Evolutionary conservation across 2,113 vertebrate genomes (phyloP).

Genomic region (Chelonoidis abingdonii): DNA sequence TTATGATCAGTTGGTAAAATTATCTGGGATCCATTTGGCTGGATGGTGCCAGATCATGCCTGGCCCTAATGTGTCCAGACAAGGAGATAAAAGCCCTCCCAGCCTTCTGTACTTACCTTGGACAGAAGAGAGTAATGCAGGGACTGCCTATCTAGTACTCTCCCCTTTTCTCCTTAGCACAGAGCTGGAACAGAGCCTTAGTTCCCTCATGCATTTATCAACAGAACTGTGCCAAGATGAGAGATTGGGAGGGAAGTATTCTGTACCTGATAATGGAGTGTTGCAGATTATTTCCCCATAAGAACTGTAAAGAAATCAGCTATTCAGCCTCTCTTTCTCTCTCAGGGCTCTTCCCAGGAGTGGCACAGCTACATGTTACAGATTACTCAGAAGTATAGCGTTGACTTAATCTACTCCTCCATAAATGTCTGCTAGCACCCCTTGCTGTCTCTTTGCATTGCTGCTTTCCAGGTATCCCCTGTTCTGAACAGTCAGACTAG

Average conservation of each 20-base stretch:
- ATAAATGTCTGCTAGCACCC: conserved; percentile 35
- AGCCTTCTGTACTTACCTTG: not conserved
- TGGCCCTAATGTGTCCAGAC: accelerated
- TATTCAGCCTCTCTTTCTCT: not conserved
- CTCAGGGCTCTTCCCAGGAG: not conserved
- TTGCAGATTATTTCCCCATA: not conserved
- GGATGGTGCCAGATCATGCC: accelerated
- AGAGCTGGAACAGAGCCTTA: accelerated
- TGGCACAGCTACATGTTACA: not conserved
- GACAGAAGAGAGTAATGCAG: accelerated
- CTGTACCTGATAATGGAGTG: not conserved
- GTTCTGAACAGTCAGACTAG: not conserved
- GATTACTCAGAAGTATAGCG: not conserved
- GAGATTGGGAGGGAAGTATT: not conserved
- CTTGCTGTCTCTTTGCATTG: not conserved
- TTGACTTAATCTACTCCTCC: conserved; percentile 20
- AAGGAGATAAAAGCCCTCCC: not conserved
- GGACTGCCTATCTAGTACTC: accelerated
- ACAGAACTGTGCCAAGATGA: not conserved
- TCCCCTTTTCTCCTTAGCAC: not conserved
- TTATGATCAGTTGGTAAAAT: not conserved
- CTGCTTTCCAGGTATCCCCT: conserved; percentile 19
- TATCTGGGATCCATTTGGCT: not conserved
- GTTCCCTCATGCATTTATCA: not conserved
- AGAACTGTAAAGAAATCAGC: not conserved